Percentiles rank a stretch among this genome's conserved stretches.
Evolutionary conservation across 2,888 invertebrate genomes (phyloP).

Genomic region (Labia minor): DNA sequence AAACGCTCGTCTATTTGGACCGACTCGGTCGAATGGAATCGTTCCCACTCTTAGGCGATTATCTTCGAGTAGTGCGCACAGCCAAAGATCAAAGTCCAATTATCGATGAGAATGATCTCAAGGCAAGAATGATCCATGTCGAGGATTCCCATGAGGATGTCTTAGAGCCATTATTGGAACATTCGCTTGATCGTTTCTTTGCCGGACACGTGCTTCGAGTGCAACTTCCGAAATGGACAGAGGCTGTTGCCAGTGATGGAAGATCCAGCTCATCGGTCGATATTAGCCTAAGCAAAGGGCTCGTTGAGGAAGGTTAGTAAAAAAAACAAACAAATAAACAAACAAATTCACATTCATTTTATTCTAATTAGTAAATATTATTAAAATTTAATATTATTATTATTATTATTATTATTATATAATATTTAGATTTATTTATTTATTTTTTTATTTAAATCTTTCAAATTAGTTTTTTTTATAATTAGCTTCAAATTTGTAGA

Average conservation of each 20-base stretch:
- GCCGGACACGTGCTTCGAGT: constrained; percentile 42
- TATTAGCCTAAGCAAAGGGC: constrained; percentile 28
- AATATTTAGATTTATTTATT: too few species aligned
- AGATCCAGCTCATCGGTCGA: constrained; percentile 27
- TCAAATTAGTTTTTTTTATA: too few species aligned
- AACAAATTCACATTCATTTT: neutral
- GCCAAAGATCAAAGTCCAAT: constrained; percentile 22
- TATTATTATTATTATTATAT: too few species aligned
- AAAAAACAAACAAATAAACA: neutral
- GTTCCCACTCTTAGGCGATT: constrained; percentile 45
- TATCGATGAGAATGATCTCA: constrained; percentile 23
- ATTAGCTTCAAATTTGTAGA: too few species aligned
- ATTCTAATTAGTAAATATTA: too few species aligned
- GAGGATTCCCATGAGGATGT: constrained; percentile 29
- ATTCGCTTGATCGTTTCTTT: constrained; percentile 46
- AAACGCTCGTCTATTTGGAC: constrained; percentile 46
- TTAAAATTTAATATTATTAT: too few species aligned
- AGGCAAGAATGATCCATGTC: constrained; percentile 25
- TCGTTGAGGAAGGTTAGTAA: constrained; percentile 27
- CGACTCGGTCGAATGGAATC: constrained; percentile 43
- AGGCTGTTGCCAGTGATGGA: constrained; percentile 22
- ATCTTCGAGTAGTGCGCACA: constrained; percentile 34
- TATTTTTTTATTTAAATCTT: too few species aligned
- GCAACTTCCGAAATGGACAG: constrained; percentile 28
- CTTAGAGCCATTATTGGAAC: constrained; percentile 39